Conservation (phyloP, 2,797 vertebrate species). For the Enteromius anoplus region DNA sequence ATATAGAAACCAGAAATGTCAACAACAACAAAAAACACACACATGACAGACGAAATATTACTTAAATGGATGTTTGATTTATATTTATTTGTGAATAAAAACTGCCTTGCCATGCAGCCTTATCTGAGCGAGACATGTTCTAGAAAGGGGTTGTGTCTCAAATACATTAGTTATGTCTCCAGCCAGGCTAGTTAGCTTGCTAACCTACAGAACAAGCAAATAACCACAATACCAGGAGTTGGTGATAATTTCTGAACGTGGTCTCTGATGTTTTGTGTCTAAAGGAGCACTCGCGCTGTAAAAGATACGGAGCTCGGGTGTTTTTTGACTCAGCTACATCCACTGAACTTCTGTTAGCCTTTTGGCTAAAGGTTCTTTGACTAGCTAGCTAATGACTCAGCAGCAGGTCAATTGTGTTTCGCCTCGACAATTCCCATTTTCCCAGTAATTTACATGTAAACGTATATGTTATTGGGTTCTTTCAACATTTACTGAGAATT, state of each 20-base stretch:
- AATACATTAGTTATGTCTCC: constrained; percentile 27
- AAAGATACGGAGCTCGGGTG: neutral
- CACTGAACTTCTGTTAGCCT: constrained; percentile 42
- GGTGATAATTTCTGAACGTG: neutral
- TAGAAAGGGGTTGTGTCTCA: constrained; percentile 5
- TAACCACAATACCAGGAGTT: neutral
- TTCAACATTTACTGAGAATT: neutral
- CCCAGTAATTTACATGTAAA: neutral
- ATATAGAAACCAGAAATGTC: neutral
- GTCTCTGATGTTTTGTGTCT: neutral
- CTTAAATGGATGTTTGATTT: neutral
- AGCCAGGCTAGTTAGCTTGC: constrained; percentile 25
- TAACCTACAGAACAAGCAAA: neutral
- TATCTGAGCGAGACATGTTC: neutral
- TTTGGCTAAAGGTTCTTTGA: constrained; percentile 40
- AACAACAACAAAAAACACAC: neutral
- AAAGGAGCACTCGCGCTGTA: neutral
- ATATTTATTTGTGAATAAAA: neutral
- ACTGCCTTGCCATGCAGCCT: neutral
- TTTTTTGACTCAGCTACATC: neutral
- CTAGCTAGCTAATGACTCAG: constrained; percentile 81
- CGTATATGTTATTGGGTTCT: neutral
- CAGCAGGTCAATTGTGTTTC: constrained; percentile 65
- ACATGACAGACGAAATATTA: neutral
- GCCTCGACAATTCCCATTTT: neutral